Evolutionary conservation across 2,888 invertebrate species (phyloP), one percentile per base, ranked within the genome.

Genomic region (Macaria notata): DNA sequence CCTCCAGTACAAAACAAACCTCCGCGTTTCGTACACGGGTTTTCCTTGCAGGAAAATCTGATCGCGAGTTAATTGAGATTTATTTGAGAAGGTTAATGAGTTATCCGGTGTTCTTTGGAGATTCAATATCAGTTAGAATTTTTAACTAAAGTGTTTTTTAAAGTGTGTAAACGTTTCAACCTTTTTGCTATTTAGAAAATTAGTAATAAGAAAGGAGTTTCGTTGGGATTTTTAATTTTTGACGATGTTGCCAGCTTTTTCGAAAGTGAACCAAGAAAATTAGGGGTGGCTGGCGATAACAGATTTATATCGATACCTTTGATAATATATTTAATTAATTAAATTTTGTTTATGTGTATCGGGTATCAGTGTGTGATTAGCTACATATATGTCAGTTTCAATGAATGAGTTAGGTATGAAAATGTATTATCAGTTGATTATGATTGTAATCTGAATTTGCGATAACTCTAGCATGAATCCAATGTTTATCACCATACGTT

Each of bases 1-100:
- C 73, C 70, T 72, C 58, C 70, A 76, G 76, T 76, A 53, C 51
- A 56, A 51, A 63, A 58, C 54, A 30, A 54, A 50, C 65, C 61
- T 58, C 46, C 59, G 56, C 31, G 46, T 44, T 59, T 45, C 9
- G 50, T 51, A 49, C 63, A 19, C 65, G 58, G 47, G 52, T 49
- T 41, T 38, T 42, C 33, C 46, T 36, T 33, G 19, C 42, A 30
- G 29, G 36, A 49, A 53, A 59, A 57, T 9, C 41, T 9, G 8
- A 29, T 29, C 51, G 49, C 52, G 49, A 36, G 36, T 46, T 39
- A 19, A 47, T 45, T 4, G 39, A 54, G 31, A 45, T 42, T 48
- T 38, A 33, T 43, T 19, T 19, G n/a, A 19, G 19, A 19, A 31
- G 3, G 46, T 46, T 9, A 7, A 29, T 49, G 49, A 31, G 9